Evolutionary conservation across 1,140 invertebrate genomes (phyloP).

Genomic region (Phenacoccus solenopsis): DNA sequence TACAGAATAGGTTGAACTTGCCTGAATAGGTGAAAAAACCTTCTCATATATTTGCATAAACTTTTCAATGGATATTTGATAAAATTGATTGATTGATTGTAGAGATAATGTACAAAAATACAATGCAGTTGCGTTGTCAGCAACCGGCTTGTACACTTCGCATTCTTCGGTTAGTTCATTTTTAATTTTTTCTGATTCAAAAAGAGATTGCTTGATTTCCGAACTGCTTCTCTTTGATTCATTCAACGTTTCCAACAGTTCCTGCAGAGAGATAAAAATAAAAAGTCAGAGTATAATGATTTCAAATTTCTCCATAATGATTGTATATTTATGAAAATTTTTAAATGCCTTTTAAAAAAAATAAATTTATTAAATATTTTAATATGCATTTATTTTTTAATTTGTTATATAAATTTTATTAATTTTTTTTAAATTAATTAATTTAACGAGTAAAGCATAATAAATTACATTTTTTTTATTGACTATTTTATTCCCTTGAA

Average conservation of each 20-base stretch:
- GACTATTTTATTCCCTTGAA: too few species aligned
- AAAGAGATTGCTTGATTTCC: slow-evolving; percentile 64
- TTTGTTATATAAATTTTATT: too few species aligned
- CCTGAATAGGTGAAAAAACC: background rate
- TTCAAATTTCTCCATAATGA: background rate
- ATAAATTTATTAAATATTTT: background rate
- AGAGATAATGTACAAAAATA: slow-evolving; percentile 65
- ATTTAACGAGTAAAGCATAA: too few species aligned
- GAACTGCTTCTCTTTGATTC: slow-evolving; percentile 77
- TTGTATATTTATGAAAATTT: background rate
- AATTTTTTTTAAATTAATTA: too few species aligned
- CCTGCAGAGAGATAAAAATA: slow-evolving; percentile 33
- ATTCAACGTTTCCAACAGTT: slow-evolving; percentile 78
- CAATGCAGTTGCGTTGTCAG: slow-evolving; percentile 57
- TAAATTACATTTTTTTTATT: too few species aligned
- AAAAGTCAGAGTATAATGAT: too few species aligned
- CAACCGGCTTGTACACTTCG: slow-evolving; percentile 58
- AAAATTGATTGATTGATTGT: slow-evolving; percentile 56
- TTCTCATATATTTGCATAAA: slow-evolving; percentile 62
- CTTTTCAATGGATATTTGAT: slow-evolving; percentile 59
- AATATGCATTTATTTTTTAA: background rate
- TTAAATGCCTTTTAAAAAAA: background rate
- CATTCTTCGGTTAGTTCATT: slow-evolving; percentile 57
- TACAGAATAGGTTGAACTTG: slow-evolving; percentile 30
- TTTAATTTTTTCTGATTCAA: slow-evolving; percentile 56